These are phyloP conservation scores for Lates japonicus DNA, from an alignment of 2,797 vertebrate genomes.

Conservation along the genomic window DNA sequence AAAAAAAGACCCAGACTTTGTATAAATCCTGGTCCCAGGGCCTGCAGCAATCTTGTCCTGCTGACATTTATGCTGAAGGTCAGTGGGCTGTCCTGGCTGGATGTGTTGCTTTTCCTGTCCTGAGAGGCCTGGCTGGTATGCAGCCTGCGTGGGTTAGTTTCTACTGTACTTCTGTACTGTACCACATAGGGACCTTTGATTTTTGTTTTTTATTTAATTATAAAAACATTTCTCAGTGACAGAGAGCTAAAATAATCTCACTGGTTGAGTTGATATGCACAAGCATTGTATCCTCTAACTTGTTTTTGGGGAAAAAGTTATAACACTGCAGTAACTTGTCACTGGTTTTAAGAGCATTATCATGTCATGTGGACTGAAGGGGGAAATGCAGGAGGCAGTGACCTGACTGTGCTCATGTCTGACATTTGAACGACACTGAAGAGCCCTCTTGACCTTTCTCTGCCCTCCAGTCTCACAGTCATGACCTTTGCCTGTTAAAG, in stretches of 20 bases:
- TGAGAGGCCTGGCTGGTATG: slow-evolving; percentile 63
- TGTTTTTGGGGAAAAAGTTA: background rate
- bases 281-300: background rate
- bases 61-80: slow-evolving; percentile 79
- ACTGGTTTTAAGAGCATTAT: background rate
- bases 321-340: background rate
- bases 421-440: slow-evolving; percentile 59
- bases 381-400: background rate
- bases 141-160: slow-evolving; percentile 10
- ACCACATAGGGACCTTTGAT: background rate
- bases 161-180: slow-evolving; percentile 45
- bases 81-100: slow-evolving; percentile 54
- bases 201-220: slow-evolving; percentile 24
- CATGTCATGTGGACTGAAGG: background rate
- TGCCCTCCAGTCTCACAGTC: slow-evolving; percentile 43
- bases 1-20: background rate
- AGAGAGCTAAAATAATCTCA: background rate
- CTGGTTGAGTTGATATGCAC: background rate
- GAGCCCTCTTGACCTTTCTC: slow-evolving; percentile 68
- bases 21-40: background rate
- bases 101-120: slow-evolving; percentile 88
- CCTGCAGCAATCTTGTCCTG: slow-evolving; percentile 41
- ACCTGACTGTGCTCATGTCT: slow-evolving; percentile 14
- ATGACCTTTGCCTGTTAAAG: slow-evolving; percentile 61
- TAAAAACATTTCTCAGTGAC: background rate